Conservation (phyloP, 64 coral and sea anemone genomes). For the Catalaphyllia jardinei region DNA sequence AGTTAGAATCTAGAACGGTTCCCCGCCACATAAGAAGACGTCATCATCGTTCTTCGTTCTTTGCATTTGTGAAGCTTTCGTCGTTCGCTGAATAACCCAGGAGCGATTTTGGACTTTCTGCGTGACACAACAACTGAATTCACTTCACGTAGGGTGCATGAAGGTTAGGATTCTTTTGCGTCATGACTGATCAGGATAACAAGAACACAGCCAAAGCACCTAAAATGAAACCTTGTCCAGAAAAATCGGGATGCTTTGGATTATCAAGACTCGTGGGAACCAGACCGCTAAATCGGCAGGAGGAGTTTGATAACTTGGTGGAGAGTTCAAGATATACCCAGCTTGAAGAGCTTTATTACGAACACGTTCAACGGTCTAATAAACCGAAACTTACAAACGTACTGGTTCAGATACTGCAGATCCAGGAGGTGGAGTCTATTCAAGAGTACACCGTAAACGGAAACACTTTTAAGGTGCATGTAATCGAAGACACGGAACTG, state of each 20-base stretch:
- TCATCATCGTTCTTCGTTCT: too few species aligned
- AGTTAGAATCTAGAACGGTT: too few species aligned
- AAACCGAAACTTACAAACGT: conserved; percentile 9
- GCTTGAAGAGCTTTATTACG: conserved; percentile 44
- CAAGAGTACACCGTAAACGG: conserved; percentile 23
- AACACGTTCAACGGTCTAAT: conserved; percentile 8
- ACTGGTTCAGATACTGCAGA: conserved; percentile 9
- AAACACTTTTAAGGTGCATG: conserved; percentile 20
- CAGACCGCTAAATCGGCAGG: background rate
- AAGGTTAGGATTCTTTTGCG: background rate
- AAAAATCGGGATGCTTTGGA: conserved; percentile 25
- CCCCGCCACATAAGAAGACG: too few species aligned
- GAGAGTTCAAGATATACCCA: conserved; percentile 38
- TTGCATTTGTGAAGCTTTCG: too few species aligned
- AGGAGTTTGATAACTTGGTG: conserved; percentile 16
- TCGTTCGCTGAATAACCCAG: too few species aligned
- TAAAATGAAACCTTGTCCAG: background rate
- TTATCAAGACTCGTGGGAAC: conserved; percentile 3
- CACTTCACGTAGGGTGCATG: background rate
- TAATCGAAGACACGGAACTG: conserved; percentile 29
- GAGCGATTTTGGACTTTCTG: too few species aligned
- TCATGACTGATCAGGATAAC: background rate
- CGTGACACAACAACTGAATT: too few species aligned
- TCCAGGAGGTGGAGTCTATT: conserved; percentile 8
- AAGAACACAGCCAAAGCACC: background rate